Percentiles rank a stretch among this genome's conserved stretches.
These are phyloP conservation scores for Eretmocerus hayati DNA, from an alignment of 2,888 invertebrate species.

Conservation along the genomic window DNA sequence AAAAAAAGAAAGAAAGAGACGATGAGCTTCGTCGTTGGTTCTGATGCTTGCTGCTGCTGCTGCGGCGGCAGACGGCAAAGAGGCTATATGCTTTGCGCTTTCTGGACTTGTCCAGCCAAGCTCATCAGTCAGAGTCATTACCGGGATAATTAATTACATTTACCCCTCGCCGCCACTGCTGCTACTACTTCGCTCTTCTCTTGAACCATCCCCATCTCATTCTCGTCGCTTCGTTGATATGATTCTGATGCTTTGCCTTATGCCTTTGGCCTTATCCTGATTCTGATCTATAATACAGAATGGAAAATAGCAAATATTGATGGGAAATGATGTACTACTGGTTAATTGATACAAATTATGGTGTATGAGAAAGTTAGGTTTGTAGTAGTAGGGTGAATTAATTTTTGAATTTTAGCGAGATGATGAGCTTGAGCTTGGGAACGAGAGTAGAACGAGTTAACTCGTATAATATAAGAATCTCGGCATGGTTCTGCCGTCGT, in stretches of 20 bases:
- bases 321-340: neutral
- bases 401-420: conserved; percentile 12
- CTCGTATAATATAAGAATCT: conserved; percentile 13
- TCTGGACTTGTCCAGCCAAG: conserved; percentile 47
- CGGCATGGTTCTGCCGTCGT: too few species aligned
- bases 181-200: conserved; percentile 26
- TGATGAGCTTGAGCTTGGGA: conserved; percentile 4
- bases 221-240: conserved; percentile 29
- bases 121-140: conserved; percentile 62
- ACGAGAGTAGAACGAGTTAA: conserved; percentile 16
- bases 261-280: conserved; percentile 24
- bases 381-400: too few species aligned
- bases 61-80: too few species aligned
- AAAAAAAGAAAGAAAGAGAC: neutral
- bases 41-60: too few species aligned
- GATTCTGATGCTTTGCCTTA: conserved; percentile 44
- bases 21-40: neutral
- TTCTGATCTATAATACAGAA: too few species aligned
- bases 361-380: conserved; percentile 7
- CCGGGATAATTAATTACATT: conserved; percentile 60
- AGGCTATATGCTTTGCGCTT: too few species aligned
- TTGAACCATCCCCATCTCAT: conserved; percentile 22
- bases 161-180: conserved; percentile 52
- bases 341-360: conserved; percentile 5
- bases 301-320: too few species aligned